phyloP scores from a whole-genome alignment of 2,113 vertebrate genomes.

The Corythornis madagascariensis region DNA sequence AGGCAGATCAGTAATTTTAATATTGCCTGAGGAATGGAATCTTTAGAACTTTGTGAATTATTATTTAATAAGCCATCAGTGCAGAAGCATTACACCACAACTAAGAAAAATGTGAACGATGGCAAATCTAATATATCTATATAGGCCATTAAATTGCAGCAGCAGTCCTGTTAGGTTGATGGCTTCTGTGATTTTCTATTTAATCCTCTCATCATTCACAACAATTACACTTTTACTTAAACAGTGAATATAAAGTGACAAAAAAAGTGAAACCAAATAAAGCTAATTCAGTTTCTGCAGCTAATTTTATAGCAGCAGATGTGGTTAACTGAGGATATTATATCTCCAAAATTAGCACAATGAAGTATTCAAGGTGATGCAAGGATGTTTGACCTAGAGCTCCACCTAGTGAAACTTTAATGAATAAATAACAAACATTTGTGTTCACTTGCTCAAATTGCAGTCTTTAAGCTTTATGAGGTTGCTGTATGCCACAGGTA shows the following conservation, averaged over 20 bases:
- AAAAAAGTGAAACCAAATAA: conserved; percentile 9
- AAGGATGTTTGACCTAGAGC: conserved; percentile 60
- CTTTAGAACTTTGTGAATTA: conserved; percentile 19
- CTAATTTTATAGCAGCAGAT: conserved; percentile 35
- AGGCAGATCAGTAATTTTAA: background rate
- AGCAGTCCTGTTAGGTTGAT: background rate
- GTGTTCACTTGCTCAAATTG: background rate
- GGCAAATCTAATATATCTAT: conserved; percentile 5
- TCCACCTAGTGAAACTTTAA: conserved; percentile 69
- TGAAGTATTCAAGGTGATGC: background rate
- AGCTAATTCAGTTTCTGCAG: background rate
- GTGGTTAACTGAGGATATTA: conserved; percentile 31
- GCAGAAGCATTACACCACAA: background rate
- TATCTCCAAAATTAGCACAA: background rate
- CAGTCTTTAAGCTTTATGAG: background rate
- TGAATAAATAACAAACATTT: background rate
- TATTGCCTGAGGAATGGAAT: background rate
- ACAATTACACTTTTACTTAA: background rate
- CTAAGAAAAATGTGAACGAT: background rate
- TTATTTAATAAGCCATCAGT: conserved; percentile 27
- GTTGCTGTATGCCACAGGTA: background rate
- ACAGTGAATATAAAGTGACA: conserved; percentile 8
- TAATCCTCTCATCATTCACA: conserved; percentile 17
- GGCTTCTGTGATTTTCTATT: background rate
- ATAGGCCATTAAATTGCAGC: conserved; percentile 2